Evolutionary conservation across 1,140 invertebrate species (phyloP).

Genomic region (Pseudomyrmex sp.): DNA sequence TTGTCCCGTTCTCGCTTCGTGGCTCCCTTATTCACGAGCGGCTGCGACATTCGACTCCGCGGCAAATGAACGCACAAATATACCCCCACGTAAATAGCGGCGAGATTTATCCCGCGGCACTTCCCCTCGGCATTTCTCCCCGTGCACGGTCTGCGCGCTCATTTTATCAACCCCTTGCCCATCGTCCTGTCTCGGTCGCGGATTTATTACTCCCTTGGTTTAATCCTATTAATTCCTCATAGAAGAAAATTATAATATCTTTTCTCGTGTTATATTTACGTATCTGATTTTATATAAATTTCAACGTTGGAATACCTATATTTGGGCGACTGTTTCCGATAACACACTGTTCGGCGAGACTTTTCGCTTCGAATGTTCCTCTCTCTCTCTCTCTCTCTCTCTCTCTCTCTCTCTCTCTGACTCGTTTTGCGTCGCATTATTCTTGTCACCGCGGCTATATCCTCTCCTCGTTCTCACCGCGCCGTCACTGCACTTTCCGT

Average conservation of each 20-base stretch:
- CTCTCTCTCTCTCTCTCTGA: background rate
- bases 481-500: conserved; percentile 5
- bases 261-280: background rate
- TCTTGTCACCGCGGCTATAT: background rate
- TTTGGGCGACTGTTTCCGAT: background rate
- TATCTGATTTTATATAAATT: background rate
- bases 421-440: conserved; percentile 2
- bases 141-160: background rate
- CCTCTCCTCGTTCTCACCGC: conserved; percentile 1
- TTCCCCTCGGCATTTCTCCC: conserved; percentile 3
- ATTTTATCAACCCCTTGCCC: background rate
- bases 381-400: background rate
- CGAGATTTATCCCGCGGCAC: conserved; percentile 61
- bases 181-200: background rate
- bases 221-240: background rate
- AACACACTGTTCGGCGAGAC: background rate
- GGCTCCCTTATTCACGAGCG: conserved; percentile 14
- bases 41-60: conserved; percentile 30
- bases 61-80: conserved; percentile 68
- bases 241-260: background rate
- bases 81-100: conserved; percentile 57
- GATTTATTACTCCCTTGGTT: conserved; percentile 22
- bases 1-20: background rate
- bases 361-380: background rate
- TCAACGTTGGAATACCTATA: background rate